Conservation (phyloP, 2,113 vertebrate species). For the Henicopernis longicauda region DNA sequence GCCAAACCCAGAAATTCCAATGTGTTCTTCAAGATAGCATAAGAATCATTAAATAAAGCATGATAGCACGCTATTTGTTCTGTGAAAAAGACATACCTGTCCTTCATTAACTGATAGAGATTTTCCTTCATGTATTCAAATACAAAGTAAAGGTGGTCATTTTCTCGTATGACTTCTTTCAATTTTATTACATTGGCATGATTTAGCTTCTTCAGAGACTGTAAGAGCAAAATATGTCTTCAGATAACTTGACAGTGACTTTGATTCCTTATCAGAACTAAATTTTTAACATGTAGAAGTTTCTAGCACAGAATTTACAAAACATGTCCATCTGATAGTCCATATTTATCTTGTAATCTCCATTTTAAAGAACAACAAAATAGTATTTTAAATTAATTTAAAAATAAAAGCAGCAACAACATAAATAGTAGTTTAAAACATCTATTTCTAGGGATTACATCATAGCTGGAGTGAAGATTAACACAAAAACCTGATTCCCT, state of each 20-base stretch:
- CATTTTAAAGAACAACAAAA: not conserved
- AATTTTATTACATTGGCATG: constrained; percentile 97
- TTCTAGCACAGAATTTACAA: not conserved
- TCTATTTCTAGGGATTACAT: not conserved
- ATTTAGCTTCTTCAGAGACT: constrained; percentile 98
- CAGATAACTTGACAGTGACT: not conserved
- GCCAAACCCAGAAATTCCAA: not conserved
- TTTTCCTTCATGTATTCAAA: constrained; percentile 99
- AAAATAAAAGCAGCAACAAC: not conserved
- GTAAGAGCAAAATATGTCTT: not conserved
- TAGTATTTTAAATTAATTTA: not conserved
- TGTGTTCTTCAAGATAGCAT: not conserved
- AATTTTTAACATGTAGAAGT: not conserved
- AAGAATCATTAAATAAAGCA: not conserved
- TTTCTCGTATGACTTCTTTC: constrained; percentile 98
- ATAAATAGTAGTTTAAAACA: not conserved
- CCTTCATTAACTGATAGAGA: constrained; percentile 98
- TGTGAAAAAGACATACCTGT: constrained; percentile 79
- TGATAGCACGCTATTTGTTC: not conserved
- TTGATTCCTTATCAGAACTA: not conserved
- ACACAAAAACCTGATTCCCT: constrained; percentile 10
- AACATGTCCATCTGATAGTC: not conserved
- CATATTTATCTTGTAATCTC: not conserved
- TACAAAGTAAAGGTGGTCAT: constrained; percentile 96
- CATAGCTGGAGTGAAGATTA: not conserved